Conservation (phyloP, 2,797 vertebrate species). For the Poeciliopsis presidionis region DNA sequence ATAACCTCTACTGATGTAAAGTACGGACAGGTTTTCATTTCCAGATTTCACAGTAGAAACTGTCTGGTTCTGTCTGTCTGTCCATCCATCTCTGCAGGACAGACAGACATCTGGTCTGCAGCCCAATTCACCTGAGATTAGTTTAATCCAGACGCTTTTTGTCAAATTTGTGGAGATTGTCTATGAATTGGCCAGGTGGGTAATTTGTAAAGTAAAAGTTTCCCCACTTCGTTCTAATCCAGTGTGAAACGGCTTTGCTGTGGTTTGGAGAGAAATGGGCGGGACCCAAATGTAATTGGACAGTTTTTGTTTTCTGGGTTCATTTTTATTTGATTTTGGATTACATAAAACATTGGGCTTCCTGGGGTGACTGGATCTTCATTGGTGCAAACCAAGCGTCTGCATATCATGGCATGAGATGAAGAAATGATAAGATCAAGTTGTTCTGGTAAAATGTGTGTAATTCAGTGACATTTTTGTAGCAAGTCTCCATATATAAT, state of each 20-base stretch:
- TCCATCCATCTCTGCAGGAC: constrained; percentile 20
- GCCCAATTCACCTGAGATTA: too few species aligned
- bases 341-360: not conserved
- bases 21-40: constrained; percentile 15
- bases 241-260: too few species aligned
- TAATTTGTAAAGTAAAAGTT: too few species aligned
- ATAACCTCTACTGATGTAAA: constrained; percentile 10
- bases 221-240: too few species aligned
- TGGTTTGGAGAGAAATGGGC: too few species aligned
- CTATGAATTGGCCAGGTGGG: too few species aligned
- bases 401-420: not conserved
- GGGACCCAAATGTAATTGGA: too few species aligned
- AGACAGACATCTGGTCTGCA: constrained; percentile 5
- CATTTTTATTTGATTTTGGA: too few species aligned
- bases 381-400: not conserved
- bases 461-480: not conserved
- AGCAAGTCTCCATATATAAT: not conserved
- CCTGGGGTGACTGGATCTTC: not conserved
- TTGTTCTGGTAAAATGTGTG: not conserved
- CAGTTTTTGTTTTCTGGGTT: too few species aligned
- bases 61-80: constrained; percentile 5
- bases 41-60: constrained; percentile 16
- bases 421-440: not conserved
- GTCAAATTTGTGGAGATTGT: too few species aligned
- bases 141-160: too few species aligned